Evolutionary conservation across 2,113 vertebrate genomes (phyloP).

Genomic region (Apteryx owenii): DNA sequence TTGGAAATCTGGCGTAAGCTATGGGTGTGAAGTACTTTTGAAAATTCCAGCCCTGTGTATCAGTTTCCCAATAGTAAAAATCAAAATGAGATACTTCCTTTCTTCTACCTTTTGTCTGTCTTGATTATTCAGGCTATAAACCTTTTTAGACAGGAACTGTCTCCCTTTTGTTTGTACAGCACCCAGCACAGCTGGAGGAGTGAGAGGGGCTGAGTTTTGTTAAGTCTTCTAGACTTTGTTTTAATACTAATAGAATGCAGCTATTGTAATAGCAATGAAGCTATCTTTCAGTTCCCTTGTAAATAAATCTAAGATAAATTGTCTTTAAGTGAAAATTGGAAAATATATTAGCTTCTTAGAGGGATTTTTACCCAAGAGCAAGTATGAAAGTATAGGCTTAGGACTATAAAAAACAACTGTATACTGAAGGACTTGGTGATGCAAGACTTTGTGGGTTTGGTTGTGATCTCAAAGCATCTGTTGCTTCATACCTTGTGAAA

Average conservation of each 20-base stretch:
- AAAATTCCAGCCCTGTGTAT: slow-evolving; percentile 36
- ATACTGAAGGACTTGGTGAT: neutral
- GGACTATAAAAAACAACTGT: neutral
- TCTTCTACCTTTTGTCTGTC: slow-evolving; percentile 39
- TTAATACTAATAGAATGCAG: neutral
- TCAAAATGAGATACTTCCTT: slow-evolving; percentile 38
- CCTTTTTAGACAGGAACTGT: slow-evolving; percentile 9
- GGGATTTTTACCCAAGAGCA: neutral
- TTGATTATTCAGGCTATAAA: slow-evolving; percentile 48
- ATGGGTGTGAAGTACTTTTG: slow-evolving; percentile 10
- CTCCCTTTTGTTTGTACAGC: slow-evolving; percentile 33
- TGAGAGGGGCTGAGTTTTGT: neutral
- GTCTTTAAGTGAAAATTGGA: neutral
- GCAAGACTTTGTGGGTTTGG: neutral
- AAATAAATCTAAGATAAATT: neutral
- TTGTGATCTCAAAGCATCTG: neutral
- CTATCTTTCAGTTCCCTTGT: slow-evolving; percentile 2
- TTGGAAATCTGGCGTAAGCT: neutral
- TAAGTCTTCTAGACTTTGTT: slow-evolving; percentile 3
- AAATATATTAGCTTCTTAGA: neutral
- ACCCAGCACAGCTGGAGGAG: slow-evolving; percentile 20
- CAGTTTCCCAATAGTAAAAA: slow-evolving; percentile 42
- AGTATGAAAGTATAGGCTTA: neutral
- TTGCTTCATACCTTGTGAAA: neutral
- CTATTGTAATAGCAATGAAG: neutral